Conservation (phyloP, 2,797 vertebrate species). For the Sebastes kiyomatsui region DNA sequence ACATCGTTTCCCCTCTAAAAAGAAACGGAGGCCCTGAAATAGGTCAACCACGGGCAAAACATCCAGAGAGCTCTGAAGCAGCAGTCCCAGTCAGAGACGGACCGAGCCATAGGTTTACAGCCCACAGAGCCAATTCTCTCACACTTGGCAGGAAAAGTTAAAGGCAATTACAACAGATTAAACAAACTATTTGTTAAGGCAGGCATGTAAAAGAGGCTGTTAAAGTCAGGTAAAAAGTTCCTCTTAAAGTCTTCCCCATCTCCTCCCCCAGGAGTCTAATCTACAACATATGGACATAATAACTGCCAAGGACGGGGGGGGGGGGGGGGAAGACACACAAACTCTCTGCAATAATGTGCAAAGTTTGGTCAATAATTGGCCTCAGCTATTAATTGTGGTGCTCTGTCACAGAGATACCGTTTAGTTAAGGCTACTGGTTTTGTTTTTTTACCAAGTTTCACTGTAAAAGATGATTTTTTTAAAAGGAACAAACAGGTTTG, state of each 20-base stretch:
- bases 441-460: not conserved
- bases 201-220: conserved; percentile 55
- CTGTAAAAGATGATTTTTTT: not conserved
- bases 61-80: conserved; percentile 17
- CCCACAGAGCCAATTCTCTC: conserved; percentile 23
- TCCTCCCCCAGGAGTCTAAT: conserved; percentile 52
- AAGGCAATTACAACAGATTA: conserved; percentile 62
- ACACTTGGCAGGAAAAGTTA: conserved; percentile 53
- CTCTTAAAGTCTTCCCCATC: conserved; percentile 44
- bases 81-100: conserved; percentile 16
- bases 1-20: conserved; percentile 7
- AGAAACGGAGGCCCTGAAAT: conserved; percentile 12
- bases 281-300: conserved; percentile 56
- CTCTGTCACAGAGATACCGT: conserved; percentile 2
- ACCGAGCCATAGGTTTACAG: conserved; percentile 30
- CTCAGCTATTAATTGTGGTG: conserved; percentile 1
- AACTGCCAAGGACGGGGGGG: conserved; percentile 23
- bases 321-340: conserved; percentile 20
- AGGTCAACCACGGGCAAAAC: conserved; percentile 17
- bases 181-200: conserved; percentile 61
- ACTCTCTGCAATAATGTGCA: conserved; percentile 10
- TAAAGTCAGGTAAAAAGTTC: conserved; percentile 63
- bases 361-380: conserved; percentile 31
- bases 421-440: not conserved
- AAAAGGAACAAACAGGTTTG: not conserved